These are phyloP conservation scores for Jacana jacana DNA, from an alignment of 2,113 vertebrate species.

Conservation along the genomic window DNA sequence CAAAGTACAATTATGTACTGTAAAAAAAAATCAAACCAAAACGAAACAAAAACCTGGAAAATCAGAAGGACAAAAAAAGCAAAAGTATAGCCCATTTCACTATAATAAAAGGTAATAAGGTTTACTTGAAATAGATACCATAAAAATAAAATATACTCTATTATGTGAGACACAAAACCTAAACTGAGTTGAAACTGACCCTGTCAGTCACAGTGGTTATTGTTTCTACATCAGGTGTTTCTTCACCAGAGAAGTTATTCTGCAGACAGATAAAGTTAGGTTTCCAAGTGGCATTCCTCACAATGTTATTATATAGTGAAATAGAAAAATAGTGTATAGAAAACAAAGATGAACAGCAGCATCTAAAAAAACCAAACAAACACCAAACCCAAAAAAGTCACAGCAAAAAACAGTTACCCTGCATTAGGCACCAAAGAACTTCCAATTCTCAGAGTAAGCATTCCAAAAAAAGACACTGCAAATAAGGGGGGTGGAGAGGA, in stretches of 20 bases:
- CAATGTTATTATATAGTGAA: neutral
- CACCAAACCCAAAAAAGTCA: neutral
- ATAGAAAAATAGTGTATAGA: neutral
- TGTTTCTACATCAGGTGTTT: neutral
- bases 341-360: neutral
- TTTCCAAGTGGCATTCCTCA: neutral
- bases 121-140: neutral
- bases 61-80: neutral
- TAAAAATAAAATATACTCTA: neutral
- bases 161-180: neutral
- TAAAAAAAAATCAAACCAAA: neutral
- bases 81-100: neutral
- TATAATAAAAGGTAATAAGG: neutral
- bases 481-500: accelerated
- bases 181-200: neutral
- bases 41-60: neutral
- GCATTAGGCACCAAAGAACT: neutral
- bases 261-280: neutral
- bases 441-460: neutral
- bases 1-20: neutral
- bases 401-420: neutral
- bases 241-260: neutral
- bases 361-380: neutral
- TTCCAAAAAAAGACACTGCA: neutral
- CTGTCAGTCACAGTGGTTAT: neutral